Evolutionary conservation across 2,113 vertebrate species (phyloP), one percentile per base, ranked within the genome.

Genomic region (Lota lota): DNA sequence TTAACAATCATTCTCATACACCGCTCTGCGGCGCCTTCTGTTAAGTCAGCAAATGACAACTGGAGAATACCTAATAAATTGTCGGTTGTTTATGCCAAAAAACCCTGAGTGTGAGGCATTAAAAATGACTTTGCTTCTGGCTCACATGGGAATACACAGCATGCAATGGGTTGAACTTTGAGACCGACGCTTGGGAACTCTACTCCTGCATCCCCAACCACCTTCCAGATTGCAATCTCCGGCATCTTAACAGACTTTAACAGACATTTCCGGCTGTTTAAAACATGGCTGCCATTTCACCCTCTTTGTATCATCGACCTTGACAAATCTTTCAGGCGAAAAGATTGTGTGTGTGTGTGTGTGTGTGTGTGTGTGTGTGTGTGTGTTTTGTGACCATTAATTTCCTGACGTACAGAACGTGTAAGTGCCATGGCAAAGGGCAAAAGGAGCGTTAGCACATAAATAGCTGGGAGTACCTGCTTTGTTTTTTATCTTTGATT

Each of bases 1-100:
- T 80, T 63, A 68, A 78, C 82, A 80, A 69, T 19, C n/a, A 19
- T 18, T 57, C 16, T 19, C 16, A 57, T 19, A 57, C 18, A 6
- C 54, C 4, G 54, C 40, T 47, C 40, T 47, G 40, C 40, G 10
- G 74, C 61, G 57, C 56, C 51, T 67, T 67, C 65, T 83, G 74
- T 84, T 63, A 81, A 78, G 68, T 88, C 77, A 83, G 84, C 80
- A 89, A 76, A 80, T 24, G 64, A 21, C 22, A 57, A 61, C 40
- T 61, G 0, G 63, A 71, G 77, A 86, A 86, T 73, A 75, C 73
- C 66, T 81, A 77, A 83, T 70, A 67, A 57, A 63, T 60, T 61
- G 19, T 68, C 51, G n/a, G 16, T 28, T 70, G 67, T 36, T 66
- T 66, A 47, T 33, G 67, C 61, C 17, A 68, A 22, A 64, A 22